Evolutionary conservation across 53 echinoderm and acorn worm genomes (phyloP).

Genomic region (Paracentrotus lividus): DNA sequence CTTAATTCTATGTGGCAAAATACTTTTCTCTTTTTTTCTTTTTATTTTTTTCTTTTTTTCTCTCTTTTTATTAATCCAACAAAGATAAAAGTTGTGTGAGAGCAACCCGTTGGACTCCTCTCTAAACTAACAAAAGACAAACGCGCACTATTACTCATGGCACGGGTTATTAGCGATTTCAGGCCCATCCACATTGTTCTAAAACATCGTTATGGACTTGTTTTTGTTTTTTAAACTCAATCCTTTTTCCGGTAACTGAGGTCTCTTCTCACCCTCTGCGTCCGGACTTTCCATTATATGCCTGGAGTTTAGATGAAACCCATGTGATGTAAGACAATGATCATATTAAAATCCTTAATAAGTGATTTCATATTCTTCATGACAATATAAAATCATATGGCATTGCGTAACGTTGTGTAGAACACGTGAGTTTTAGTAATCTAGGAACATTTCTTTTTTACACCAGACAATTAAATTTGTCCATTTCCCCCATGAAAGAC

Average conservation of each 20-base stretch:
- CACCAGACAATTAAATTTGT: background rate
- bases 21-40: too few relatives aligned
- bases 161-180: background rate
- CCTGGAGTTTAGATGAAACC: background rate
- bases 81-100: conserved; percentile 8
- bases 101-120: conserved; percentile 18
- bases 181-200: conserved; percentile 34
- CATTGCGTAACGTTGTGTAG: background rate
- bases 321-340: conserved; percentile 49
- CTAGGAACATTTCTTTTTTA: background rate
- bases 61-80: too few relatives aligned
- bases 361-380: background rate
- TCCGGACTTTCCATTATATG: conserved; percentile 9
- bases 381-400: background rate
- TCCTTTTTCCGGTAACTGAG: conserved; percentile 48
- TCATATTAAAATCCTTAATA: conserved; percentile 10
- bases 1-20: too few relatives aligned
- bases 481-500: too few relatives aligned
- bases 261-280: conserved; percentile 28
- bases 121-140: conserved; percentile 47
- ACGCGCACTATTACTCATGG: conserved; percentile 16
- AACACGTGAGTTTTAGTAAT: background rate
- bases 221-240: conserved; percentile 60
- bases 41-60: too few relatives aligned
- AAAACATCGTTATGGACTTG: conserved; percentile 37